Conservation (phyloP, 2,797 vertebrate species). For the Sorex maritimensis region DNA sequence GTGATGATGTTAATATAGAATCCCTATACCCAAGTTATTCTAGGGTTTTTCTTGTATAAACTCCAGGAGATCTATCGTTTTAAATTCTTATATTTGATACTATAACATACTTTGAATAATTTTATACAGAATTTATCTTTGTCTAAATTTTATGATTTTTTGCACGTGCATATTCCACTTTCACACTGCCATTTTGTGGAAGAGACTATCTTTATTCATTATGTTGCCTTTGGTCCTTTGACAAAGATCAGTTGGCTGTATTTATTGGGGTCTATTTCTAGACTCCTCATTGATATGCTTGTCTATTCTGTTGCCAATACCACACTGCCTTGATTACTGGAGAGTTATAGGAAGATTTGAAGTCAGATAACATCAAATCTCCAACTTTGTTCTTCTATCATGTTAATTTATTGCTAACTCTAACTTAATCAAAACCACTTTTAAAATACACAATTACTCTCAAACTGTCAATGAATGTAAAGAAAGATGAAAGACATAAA, state of each 20-base stretch:
- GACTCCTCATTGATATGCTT: background rate
- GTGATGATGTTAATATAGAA: no score
- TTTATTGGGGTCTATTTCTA: background rate
- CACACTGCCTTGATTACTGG: background rate
- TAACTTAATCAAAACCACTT: background rate
- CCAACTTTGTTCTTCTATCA: background rate
- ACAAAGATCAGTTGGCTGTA: background rate
- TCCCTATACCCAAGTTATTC: background rate
- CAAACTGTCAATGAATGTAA: background rate
- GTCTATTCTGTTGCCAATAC: background rate
- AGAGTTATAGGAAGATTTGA: background rate
- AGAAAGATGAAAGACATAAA: constrained; percentile 6
- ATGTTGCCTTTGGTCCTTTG: background rate
- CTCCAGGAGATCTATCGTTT: no score
- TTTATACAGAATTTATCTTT: background rate
- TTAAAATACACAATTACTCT: background rate
- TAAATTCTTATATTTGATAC: background rate
- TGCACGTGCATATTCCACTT: background rate
- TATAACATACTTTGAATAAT: no score
- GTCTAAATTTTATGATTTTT: background rate
- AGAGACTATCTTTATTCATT: background rate
- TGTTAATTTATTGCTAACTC: constrained; percentile 30
- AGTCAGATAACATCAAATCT: background rate
- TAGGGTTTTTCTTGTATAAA: background rate
- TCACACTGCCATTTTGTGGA: background rate